A percentile compares a stretch with the other conserved stretches of the same genome.
Conservation (phyloP, 2,888 invertebrate species). For the Synergus japonicus region DNA sequence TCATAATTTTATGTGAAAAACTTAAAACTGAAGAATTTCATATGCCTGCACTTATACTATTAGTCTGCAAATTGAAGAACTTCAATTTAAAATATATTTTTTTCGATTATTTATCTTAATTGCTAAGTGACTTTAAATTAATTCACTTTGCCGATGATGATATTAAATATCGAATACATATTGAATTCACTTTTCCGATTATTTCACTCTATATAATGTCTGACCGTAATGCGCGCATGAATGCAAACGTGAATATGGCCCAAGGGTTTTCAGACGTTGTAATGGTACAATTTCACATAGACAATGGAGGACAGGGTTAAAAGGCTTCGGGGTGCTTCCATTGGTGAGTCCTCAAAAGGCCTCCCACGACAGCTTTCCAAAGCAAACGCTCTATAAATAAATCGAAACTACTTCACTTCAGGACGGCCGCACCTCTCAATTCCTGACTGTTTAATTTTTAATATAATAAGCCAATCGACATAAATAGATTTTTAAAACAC, state of each 20-base stretch:
- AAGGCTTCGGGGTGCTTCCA: constrained; percentile 48
- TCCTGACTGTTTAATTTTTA: constrained; percentile 28
- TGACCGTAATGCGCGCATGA: background rate
- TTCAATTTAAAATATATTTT: too few relatives aligned
- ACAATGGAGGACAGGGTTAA: constrained; percentile 51
- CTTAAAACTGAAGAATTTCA: background rate
- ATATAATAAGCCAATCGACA: background rate
- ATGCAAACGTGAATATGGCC: background rate
- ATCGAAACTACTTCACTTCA: constrained; percentile 41
- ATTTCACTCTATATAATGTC: background rate
- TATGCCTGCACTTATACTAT: too few relatives aligned
- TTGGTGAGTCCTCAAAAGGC: constrained; percentile 48
- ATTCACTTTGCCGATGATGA: background rate
- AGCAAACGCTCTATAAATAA: constrained; percentile 55
- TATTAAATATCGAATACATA: background rate
- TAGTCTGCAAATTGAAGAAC: too few relatives aligned
- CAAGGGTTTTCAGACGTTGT: constrained; percentile 40
- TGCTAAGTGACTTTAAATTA: background rate
- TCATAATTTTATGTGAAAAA: background rate
- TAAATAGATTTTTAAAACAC: background rate
- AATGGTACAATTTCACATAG: constrained; percentile 50
- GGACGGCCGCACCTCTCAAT: constrained; percentile 41
- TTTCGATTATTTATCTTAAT: too few relatives aligned
- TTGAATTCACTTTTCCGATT: background rate
- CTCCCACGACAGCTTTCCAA: constrained; percentile 51